Base-by-base conservation (phyloP, 2,888 invertebrate species). In the Drosophila nigricruria region DNA sequence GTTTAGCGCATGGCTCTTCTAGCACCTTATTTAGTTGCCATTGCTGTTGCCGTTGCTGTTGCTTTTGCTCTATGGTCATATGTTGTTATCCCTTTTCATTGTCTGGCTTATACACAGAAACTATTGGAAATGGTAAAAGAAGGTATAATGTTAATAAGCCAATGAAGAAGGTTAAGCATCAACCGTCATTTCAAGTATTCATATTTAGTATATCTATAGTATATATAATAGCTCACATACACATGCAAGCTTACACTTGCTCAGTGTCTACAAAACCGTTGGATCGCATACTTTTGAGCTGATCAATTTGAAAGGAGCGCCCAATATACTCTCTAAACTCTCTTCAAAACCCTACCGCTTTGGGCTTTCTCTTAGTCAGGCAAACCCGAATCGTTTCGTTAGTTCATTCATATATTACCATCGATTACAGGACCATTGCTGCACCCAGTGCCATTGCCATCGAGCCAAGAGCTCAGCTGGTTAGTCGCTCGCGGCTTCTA, bases 1-100 rank as follows among this genome's bases (percentile, higher is more conserved):
- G 84, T 87, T 88, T 86, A 73, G 82, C 87, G 82, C 79, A 79
- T 81, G 81, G 77, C 77, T 25, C 23, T 43, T 4, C 23, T 72
- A 53, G 78, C 62, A 66, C 73, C 72, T 70, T 77, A 78, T 77
- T 71, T 78, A 76, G 82, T 84, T 79, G 30, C 30, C 30, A 10
- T 30, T 30, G n/a, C n/a, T n/a, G n/a, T n/a, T n/a, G 62, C 58
- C 65, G 47, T 20, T 53, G 53, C n/a, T 23, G 23, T 56, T 45
- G 16, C 57, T n/a, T n/a, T n/a, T n/a, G 47, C 52, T 56, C 23
- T 34, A 50, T 42, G 40, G 50, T 43, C 58, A 67, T 77, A 62
- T 69, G 68, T 50, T 64, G 20, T 59, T 66, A 42, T 69, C 20
- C 42, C 30, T 40, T 56, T 56, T 52, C 49, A 25, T 59, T 64